Percentiles rank a stretch among this genome's conserved stretches.
Conservation (phyloP, 2,797 vertebrate species). For the Lepilemur septentrionalis region DNA sequence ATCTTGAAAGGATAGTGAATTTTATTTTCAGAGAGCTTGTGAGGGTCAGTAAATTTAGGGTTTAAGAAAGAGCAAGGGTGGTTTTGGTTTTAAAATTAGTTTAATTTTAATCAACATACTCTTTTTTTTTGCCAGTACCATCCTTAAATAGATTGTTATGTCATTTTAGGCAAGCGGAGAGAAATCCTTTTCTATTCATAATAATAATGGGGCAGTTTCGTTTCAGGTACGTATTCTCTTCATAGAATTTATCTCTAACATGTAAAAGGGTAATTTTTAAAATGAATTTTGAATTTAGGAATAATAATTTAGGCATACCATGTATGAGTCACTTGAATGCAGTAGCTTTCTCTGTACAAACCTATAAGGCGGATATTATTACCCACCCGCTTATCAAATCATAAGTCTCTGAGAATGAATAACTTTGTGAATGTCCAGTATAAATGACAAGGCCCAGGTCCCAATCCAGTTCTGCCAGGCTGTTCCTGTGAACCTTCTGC, state of each 20-base stretch:
- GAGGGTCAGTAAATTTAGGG: neutral
- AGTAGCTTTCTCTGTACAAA: neutral
- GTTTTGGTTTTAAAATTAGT: neutral
- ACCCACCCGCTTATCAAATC: neutral
- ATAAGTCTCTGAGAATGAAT: neutral
- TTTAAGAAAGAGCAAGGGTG: neutral
- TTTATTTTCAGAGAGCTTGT: neutral
- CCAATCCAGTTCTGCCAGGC: neutral
- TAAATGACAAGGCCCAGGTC: neutral
- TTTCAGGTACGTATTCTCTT: constrained; percentile 82
- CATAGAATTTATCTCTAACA: neutral
- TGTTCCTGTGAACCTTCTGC: neutral
- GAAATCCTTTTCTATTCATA: constrained; percentile 77
- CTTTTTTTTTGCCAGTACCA: neutral
- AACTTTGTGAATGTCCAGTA: neutral
- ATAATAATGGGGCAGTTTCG: constrained; percentile 70
- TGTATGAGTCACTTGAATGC: neutral
- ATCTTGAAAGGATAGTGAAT: neutral
- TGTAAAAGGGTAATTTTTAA: neutral
- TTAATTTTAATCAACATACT: neutral
- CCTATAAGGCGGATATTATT: too few species aligned
- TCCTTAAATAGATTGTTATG: constrained; percentile 36
- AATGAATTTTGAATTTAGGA: neutral
- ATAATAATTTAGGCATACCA: neutral
- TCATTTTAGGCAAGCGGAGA: constrained; percentile 76